Evolutionary conservation across 2,113 vertebrate genomes (phyloP).

Genomic region (Hiodon alosoides): DNA sequence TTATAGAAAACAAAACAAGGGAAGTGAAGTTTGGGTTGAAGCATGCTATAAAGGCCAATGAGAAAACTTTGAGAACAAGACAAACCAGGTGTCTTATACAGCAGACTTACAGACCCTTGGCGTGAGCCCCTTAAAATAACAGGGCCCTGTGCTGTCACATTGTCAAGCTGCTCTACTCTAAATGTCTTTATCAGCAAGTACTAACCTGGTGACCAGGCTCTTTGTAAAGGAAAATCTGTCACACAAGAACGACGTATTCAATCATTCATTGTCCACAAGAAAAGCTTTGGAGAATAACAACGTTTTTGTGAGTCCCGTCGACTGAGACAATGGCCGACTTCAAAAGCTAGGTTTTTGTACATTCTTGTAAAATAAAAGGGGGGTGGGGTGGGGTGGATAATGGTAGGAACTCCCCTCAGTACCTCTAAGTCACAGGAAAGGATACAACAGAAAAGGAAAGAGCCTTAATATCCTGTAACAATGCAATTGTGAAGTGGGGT

Average conservation of each 20-base stretch:
- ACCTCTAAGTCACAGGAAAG: conserved; percentile 19
- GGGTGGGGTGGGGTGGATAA: conserved; percentile 33
- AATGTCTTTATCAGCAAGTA: neutral
- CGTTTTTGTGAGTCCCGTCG: neutral
- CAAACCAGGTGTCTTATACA: neutral
- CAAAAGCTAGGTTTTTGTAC: conserved; percentile 1
- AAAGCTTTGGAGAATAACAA: neutral
- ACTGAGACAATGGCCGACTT: conserved; percentile 11
- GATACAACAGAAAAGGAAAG: conserved; percentile 37
- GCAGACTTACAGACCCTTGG: neutral
- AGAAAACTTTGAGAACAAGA: neutral
- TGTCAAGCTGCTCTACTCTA: neutral
- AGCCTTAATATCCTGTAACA: conserved; percentile 41
- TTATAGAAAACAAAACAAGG: too few species aligned
- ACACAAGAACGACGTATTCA: neutral
- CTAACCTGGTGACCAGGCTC: neutral
- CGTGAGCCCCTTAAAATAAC: neutral
- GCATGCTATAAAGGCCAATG: neutral
- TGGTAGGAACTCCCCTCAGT: conserved; percentile 3
- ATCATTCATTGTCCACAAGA: neutral
- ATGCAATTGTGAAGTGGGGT: neutral
- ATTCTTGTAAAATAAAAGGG: conserved; percentile 11
- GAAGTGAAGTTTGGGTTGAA: too few species aligned
- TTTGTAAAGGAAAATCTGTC: neutral
- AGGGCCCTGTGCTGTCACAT: neutral